Evolutionary conservation across 2,888 invertebrate species (phyloP).

Genomic region (Synergus itoensis): DNA sequence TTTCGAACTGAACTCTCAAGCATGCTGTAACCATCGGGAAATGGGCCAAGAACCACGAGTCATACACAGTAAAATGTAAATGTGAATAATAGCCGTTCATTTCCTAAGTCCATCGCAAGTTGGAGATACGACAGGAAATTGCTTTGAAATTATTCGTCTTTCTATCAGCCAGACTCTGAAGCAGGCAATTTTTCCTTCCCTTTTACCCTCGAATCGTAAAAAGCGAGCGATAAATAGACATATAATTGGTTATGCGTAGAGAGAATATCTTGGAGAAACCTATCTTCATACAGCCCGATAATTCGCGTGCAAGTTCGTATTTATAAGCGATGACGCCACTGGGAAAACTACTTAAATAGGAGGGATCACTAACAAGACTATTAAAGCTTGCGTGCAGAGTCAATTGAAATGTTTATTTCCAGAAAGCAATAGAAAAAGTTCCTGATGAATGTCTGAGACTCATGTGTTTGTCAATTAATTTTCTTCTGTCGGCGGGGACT

Average conservation of each 20-base stretch:
- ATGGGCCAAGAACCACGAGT: slow-evolving; percentile 50
- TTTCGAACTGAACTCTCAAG: slow-evolving; percentile 45
- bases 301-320: neutral
- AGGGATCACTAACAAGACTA: neutral
- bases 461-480: neutral
- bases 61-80: slow-evolving; percentile 40
- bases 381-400: slow-evolving; percentile 3
- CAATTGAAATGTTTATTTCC: slow-evolving; percentile 17
- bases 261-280: neutral
- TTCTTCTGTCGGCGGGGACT: neutral
- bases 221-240: neutral
- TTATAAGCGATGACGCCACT: neutral
- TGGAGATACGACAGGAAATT: slow-evolving; percentile 39
- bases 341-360: neutral
- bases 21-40: slow-evolving; percentile 49
- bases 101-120: slow-evolving; percentile 48
- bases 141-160: slow-evolving; percentile 44
- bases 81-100: slow-evolving; percentile 52
- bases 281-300: neutral
- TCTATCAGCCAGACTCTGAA: neutral
- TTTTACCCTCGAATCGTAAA: neutral
- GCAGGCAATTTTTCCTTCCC: too few relatives aligned
- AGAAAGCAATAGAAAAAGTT: neutral
- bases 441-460: neutral
- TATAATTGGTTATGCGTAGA: neutral